Conservation (phyloP, 2,797 vertebrate species). For the Cichlasoma orientale region DNA sequence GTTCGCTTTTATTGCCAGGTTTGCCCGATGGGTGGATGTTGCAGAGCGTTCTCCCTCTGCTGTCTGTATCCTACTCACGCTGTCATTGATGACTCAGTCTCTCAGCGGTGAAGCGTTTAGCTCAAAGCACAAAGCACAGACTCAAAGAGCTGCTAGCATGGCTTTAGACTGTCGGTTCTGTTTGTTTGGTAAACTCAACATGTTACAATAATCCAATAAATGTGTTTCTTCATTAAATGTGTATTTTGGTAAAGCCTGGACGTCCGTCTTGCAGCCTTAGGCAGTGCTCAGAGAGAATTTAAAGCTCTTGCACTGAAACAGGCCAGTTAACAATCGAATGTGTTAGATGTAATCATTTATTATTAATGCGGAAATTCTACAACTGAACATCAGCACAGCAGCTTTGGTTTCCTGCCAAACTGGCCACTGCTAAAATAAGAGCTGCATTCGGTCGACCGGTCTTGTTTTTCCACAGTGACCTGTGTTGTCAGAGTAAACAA, state of each 20-base stretch:
- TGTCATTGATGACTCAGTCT: neutral
- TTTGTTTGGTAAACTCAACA: neutral
- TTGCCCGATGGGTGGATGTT: neutral
- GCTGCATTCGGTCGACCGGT: neutral
- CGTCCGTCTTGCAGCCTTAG: neutral
- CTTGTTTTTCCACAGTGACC: neutral
- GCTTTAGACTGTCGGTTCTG: neutral
- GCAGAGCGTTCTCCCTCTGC: neutral
- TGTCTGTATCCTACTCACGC: neutral
- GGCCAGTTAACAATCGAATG: neutral
- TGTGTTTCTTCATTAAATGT: neutral
- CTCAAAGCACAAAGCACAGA: neutral
- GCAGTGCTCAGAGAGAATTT: neutral
- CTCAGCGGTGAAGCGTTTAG: neutral
- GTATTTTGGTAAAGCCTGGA: neutral
- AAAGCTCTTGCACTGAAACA: neutral
- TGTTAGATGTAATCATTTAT: conserved; percentile 27
- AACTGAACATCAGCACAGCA: conserved; percentile 3
- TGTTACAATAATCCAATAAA: neutral
- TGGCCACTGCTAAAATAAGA: neutral
- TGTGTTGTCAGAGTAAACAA: neutral
- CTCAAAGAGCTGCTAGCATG: neutral
- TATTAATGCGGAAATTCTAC: conserved; percentile 26
- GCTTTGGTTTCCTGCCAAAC: neutral
- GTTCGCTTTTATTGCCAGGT: neutral